phyloP scores from a whole-genome alignment of 2,888 invertebrate genomes.

The Portevinia maculata region DNA sequence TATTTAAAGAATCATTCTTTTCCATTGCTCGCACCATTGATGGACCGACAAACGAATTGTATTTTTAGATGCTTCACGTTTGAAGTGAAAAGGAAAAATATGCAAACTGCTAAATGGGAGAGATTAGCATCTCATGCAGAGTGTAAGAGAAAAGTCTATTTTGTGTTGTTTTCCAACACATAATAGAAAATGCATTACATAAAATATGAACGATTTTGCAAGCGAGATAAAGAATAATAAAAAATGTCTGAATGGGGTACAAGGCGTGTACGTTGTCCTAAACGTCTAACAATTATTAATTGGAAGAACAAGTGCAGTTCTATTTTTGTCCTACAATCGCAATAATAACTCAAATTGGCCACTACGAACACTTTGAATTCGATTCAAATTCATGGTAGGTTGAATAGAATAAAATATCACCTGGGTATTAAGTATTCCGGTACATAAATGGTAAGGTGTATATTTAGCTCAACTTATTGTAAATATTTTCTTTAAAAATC shows the following conservation, averaged over 20 bases:
- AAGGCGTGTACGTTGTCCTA: conserved; percentile 46
- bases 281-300: conserved; percentile 72
- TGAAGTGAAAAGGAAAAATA: conserved; percentile 17
- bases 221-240: conserved; percentile 51
- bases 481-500: conserved; percentile 24
- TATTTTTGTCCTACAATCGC: conserved; percentile 53
- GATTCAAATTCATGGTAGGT: conserved; percentile 12
- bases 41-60: conserved; percentile 22
- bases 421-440: conserved; percentile 69
- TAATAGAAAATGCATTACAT: background rate
- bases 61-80: conserved; percentile 32
- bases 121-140: conserved; percentile 29
- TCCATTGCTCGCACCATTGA: conserved; percentile 41
- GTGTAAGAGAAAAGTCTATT: conserved; percentile 8
- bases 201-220: background rate
- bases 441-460: conserved; percentile 66
- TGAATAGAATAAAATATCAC: conserved; percentile 52
- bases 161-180: background rate
- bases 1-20: conserved; percentile 13
- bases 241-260: conserved; percentile 24
- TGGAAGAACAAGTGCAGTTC: conserved; percentile 62
- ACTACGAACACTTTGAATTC: conserved; percentile 12
- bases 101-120: conserved; percentile 29
- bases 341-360: conserved; percentile 58
- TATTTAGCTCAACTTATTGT: conserved; percentile 53